Conservation (phyloP, 2,797 vertebrate species). For the Bufotes viridis region DNA sequence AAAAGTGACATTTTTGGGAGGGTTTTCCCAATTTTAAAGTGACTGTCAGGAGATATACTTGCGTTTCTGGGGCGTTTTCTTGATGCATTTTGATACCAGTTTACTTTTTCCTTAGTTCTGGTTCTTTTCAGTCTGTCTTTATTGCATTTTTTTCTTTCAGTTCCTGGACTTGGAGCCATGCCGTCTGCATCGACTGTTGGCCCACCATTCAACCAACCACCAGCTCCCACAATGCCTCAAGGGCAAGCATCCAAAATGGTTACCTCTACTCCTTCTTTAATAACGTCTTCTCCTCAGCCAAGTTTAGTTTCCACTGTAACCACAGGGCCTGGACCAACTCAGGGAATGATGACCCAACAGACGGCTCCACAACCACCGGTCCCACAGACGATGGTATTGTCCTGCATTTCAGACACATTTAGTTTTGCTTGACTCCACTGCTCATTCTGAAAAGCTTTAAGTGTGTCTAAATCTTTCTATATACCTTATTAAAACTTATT, state of each 20-base stretch:
- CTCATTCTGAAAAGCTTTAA: too few relatives aligned
- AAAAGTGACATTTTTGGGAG: too few relatives aligned
- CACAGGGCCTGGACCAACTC: constrained; percentile 68
- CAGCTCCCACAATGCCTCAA: constrained; percentile 60
- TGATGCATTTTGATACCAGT: too few relatives aligned
- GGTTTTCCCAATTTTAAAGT: too few relatives aligned
- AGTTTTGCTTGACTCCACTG: not conserved
- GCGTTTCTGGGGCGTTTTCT: too few relatives aligned
- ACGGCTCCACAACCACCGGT: constrained; percentile 72
- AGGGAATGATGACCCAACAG: constrained; percentile 70
- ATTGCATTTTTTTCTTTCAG: constrained; percentile 56
- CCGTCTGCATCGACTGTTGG: constrained; percentile 68
- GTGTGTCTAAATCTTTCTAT: too few relatives aligned
- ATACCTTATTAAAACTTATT: too few relatives aligned
- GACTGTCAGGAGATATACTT: too few relatives aligned
- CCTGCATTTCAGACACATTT: not conserved
- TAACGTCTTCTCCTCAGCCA: constrained; percentile 70
- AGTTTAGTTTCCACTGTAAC: constrained; percentile 81
- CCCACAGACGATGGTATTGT: constrained; percentile 76
- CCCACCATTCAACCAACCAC: constrained; percentile 76
- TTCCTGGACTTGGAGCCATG: constrained; percentile 69
- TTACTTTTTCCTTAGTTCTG: too few relatives aligned
- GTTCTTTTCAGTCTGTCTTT: not conserved
- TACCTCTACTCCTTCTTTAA: constrained; percentile 64
- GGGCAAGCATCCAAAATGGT: constrained; percentile 74